These are phyloP conservation scores for Mirounga angustirostris DNA, from an alignment of 2,113 vertebrate species.

Conservation along the genomic window DNA sequence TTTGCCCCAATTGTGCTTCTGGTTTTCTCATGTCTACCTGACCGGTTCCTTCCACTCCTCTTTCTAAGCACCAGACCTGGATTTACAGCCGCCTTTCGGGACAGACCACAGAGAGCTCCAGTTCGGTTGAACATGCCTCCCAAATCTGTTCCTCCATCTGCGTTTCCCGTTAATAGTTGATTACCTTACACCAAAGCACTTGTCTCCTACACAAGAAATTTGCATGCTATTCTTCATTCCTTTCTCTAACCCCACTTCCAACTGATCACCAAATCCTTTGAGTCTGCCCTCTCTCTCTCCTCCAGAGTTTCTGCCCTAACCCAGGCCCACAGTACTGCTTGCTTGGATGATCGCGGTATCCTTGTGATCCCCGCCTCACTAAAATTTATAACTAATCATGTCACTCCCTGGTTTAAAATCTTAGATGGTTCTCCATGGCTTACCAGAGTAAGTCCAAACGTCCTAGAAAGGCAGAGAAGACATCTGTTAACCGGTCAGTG, in stretches of 20 bases:
- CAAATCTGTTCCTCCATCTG: not conserved
- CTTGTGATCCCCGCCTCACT: not conserved
- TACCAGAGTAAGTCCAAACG: not conserved
- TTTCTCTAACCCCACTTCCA: not conserved
- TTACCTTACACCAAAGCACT: not conserved
- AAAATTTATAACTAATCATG: not conserved
- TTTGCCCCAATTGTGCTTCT: not conserved
- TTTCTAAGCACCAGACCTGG: not conserved
- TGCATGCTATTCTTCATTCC: not conserved
- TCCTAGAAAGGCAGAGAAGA: not conserved
- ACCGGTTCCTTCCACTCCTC: not conserved
- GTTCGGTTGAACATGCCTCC: not conserved
- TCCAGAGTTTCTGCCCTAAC: not conserved
- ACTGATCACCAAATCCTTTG: not conserved
- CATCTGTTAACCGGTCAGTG: not conserved
- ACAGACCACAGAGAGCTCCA: not conserved
- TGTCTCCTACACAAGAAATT: not conserved
- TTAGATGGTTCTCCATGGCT: not conserved
- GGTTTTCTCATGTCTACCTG: not conserved
- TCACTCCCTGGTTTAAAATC: not conserved
- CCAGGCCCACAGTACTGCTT: not conserved
- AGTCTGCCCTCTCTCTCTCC: not conserved
- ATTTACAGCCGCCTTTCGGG: not conserved
- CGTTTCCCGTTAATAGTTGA: not conserved
- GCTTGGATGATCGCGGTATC: not conserved